Evolutionary conservation across 2,113 vertebrate genomes (phyloP), one percentile per base, ranked within the genome.

Genomic region (Barnardius zonarius): DNA sequence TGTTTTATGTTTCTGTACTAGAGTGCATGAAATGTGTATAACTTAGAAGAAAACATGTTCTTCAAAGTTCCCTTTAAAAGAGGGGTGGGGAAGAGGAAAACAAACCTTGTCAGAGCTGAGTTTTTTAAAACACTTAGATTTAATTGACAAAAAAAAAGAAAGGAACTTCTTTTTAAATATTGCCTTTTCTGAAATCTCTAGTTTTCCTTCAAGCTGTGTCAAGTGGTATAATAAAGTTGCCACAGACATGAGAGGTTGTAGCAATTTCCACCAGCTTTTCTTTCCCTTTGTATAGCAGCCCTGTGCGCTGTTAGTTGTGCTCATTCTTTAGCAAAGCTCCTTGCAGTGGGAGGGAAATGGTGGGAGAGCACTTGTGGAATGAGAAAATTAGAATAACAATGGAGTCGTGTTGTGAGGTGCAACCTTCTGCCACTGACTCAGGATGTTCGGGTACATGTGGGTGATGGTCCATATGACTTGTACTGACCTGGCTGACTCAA

Each of bases 191-290:
- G 86, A 94, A 92, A 93, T 76, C 88, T 96, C 80, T 69, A 69
- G 69, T 94, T 95, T 95, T 95, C 52, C 57, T 90, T 96, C 95
- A 93, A 89, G 83, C 96, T 97, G 77, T 93, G 88, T 93, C 93
- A 95, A 97, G 93, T 94, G 81, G 77, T 81, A 73, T 92, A 94
- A 95, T 96, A 95, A 97, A 93, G 95, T 97, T 96, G 74, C 93
- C 7, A 68, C 52, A 96, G 88, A 95, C 66, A 74, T 66, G 83
- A 95, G 93, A 95, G 86, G 86, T 69, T 91, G 83, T 54, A 92
- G 88, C 81, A 88, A 93, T 96, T 96, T 95, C 77, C 62, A 76
- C 83, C 49, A 82, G 86, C 88, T 92, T 96, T 95, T 93, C 88
- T 93, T 93, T 91, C 83, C 67, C 84, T 93, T 95, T 96, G 80